A percentile compares a stretch with the other conserved stretches of the same genome.
These are phyloP conservation scores for Speoplatyrhinus poulsoni DNA, from an alignment of 2,113 vertebrate species.

Conservation along the genomic window DNA sequence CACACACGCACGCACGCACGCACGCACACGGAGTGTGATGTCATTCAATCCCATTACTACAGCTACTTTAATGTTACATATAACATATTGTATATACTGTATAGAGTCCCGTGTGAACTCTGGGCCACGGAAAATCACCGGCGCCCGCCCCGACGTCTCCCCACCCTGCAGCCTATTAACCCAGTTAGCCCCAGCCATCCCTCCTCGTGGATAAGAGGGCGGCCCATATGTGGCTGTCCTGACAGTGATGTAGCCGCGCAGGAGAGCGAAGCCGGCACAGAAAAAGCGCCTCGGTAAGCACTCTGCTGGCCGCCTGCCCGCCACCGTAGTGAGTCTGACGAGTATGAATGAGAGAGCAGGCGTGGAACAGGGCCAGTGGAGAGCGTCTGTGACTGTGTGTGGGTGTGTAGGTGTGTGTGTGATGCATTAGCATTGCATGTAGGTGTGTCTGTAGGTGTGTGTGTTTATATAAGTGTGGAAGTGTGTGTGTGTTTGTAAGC, in stretches of 20 bases:
- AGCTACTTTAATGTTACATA: no score
- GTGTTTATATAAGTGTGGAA: neutral
- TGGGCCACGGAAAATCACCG: constrained; percentile 21
- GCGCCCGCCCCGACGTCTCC: constrained; percentile 22
- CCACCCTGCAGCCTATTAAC: constrained; percentile 47
- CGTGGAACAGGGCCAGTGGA: constrained; percentile 52
- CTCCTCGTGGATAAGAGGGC: constrained; percentile 34
- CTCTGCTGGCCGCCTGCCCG: constrained; percentile 33
- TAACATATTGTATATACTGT: no score
- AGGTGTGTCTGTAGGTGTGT: constrained; percentile 12
- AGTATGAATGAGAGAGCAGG: constrained; percentile 56
- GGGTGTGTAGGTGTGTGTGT: constrained; percentile 1
- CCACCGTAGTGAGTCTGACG: constrained; percentile 32
- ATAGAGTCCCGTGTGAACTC: neutral
- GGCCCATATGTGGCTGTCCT: constrained; percentile 11
- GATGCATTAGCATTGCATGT: neutral
- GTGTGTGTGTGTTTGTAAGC: neutral
- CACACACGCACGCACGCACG: neutral
- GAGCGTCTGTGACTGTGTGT: constrained; percentile 14
- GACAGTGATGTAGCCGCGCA: constrained; percentile 32
- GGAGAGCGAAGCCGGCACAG: constrained; percentile 23
- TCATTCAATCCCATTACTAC: no score
- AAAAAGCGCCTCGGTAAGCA: constrained; percentile 48
- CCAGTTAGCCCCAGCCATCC: constrained; percentile 43
- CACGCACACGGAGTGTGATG: neutral